phyloP scores from a whole-genome alignment of 2,888 invertebrate species.

The Ceratothoa steindachneri region DNA sequence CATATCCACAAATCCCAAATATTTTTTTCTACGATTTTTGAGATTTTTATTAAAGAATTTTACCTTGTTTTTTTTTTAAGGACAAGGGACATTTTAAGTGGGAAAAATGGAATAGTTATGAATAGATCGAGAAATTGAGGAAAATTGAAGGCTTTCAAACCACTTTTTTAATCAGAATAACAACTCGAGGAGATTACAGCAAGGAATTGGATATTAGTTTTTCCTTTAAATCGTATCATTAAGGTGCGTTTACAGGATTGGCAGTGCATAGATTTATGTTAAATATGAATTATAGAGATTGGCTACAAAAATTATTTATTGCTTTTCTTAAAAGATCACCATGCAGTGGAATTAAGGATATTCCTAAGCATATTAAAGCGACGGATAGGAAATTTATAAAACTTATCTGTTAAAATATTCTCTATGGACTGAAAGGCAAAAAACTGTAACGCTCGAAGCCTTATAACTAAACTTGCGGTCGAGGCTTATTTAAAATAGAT shows the following conservation, averaged over 20 bases:
- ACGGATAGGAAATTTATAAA: neutral
- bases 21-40: no score
- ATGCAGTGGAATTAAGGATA: constrained; percentile 20
- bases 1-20: neutral
- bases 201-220: constrained; percentile 18
- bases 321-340: constrained; percentile 40
- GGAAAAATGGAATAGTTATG: no score
- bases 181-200: neutral
- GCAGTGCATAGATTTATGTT: constrained; percentile 45
- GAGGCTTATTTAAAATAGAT: no score
- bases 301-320: constrained; percentile 41
- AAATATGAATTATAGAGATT: constrained; percentile 28
- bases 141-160: no score
- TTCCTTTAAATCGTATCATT: constrained; percentile 28
- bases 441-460: neutral
- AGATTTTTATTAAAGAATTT: no score
- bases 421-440: neutral
- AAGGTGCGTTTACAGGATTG: constrained; percentile 45
- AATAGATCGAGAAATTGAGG: no score
- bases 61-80: no score
- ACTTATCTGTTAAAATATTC: neutral
- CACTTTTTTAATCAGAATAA: neutral
- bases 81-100: no score
- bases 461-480: neutral
- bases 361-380: neutral